Base-by-base conservation (phyloP, 2,888 invertebrate species). In the Gortyna flavago region DNA sequence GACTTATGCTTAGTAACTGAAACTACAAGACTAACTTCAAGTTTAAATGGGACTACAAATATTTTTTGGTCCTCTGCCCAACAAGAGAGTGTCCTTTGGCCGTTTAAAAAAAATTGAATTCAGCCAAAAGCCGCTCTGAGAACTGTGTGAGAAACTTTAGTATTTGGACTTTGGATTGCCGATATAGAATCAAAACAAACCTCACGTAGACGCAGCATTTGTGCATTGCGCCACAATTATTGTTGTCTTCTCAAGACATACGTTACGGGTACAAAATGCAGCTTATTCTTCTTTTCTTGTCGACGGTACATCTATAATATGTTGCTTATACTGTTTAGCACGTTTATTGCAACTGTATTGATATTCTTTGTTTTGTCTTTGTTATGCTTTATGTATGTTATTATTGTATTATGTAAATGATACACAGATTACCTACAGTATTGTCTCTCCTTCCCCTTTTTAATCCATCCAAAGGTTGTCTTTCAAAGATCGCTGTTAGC, bases 1-100 rank as follows among this genome's bases (percentile, higher is more conserved):
- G 48, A 80, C 35, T 78, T 64, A 44, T 48, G 9, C 25, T 65
- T 81, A 38, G 48, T 32, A n/a, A 13, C 16, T n/a, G 29, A 41
- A 54, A 64, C 5, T 61, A 61, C 41, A 32, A 51, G 61, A 8
- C 32, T 44, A 18, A 62, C 25, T 54, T 35, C 18, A 38, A 48
- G 44, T 38, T 11, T 38, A 35, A 64, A 64, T 32, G 54, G 38
- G 72, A 35, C 16, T 44, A 25, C 13, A 35, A 41, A 69, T 80
- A 61, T 51, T 62, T 75, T 77, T 18, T 35, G 29, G 29, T 44
- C 35, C 29, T 32, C 25, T 35, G 9, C 13, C 25, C 11, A 70
- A 69, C 16, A 18, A 18, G 6, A 32, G 44, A 74, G 21, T 61
- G 38, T 6, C 41, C 61, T 51, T 44, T 35, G 6, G 4, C 25